phyloP scores from a whole-genome alignment of 1,140 invertebrate species.

The Eumeta japonica region DNA sequence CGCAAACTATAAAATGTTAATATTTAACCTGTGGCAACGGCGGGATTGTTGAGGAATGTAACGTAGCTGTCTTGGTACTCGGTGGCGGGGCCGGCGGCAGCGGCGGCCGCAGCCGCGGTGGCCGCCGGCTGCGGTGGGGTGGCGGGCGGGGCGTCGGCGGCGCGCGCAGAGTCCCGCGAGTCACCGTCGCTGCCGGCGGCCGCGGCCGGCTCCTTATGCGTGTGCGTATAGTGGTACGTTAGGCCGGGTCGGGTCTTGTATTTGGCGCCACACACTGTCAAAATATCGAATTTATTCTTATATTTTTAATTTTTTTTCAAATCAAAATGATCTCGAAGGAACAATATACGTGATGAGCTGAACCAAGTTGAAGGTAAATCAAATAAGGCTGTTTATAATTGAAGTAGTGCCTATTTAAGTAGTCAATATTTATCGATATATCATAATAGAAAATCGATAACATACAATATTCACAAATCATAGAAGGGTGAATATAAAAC shows the following conservation, averaged over 20 bases:
- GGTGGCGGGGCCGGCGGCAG: constrained; percentile 29
- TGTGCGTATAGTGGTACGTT: constrained; percentile 95
- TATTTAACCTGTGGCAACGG: too few species aligned
- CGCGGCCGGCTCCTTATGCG: constrained; percentile 74
- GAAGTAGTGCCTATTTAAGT: background rate
- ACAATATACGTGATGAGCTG: background rate
- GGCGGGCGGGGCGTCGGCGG: constrained; percentile 24
- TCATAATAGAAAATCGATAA: constrained; percentile 9
- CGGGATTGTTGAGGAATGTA: constrained; percentile 66
- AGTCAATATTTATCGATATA: background rate
- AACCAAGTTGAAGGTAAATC: background rate
- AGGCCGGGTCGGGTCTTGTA: constrained; percentile 97
- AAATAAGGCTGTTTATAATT: background rate
- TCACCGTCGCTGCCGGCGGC: constrained; percentile 40
- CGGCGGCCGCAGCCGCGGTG: constrained; percentile 22
- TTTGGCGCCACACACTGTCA: constrained; percentile 87
- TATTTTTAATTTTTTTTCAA: background rate
- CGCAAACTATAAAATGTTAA: too few species aligned
- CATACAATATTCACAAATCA: constrained; percentile 12
- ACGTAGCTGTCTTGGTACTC: constrained; percentile 70
- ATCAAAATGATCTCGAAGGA: background rate
- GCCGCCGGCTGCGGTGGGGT: constrained; percentile 10
- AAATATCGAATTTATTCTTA: background rate
- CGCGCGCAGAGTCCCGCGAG: constrained; percentile 31
- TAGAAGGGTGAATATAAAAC: constrained; percentile 6